Percentiles rank a stretch among this genome's conserved stretches.
Evolutionary conservation across 1,140 invertebrate genomes (phyloP).

Genomic region (Magallana ariakensis): DNA sequence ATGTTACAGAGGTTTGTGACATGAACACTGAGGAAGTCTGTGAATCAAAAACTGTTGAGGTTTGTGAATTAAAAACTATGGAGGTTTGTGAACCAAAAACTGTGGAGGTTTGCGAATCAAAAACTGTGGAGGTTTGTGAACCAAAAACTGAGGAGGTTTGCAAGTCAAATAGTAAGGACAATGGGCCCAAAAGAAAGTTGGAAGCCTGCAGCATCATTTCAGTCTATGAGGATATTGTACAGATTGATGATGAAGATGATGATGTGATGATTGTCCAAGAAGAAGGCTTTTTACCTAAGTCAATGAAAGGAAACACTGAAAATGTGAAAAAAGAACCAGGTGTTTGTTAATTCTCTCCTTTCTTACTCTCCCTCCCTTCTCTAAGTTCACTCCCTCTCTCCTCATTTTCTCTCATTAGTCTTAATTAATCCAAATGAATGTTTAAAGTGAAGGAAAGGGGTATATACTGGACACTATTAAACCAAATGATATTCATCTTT

Average conservation of each 20-base stretch:
- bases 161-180: neutral
- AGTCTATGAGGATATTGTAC: neutral
- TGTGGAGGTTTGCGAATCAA: neutral
- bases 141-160: neutral
- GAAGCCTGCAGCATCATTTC: no score
- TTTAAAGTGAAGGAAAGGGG: no score
- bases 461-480: no score
- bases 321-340: neutral
- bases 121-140: neutral
- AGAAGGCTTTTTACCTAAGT: neutral
- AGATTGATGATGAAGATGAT: constrained; percentile 13
- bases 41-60: neutral
- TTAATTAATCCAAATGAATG: no score
- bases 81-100: neutral
- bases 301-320: neutral
- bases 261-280: neutral
- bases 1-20: neutral
- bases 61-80: neutral
- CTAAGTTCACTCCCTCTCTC: no score
- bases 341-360: neutral
- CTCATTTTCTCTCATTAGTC: no score
- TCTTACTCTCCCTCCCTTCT: no score
- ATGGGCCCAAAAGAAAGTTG: no score
- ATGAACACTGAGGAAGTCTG: neutral
- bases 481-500: no score